Evolutionary conservation across 2,797 vertebrate species (phyloP), one percentile per base, ranked within the genome.

Genomic region (Gambusia yucatana): DNA sequence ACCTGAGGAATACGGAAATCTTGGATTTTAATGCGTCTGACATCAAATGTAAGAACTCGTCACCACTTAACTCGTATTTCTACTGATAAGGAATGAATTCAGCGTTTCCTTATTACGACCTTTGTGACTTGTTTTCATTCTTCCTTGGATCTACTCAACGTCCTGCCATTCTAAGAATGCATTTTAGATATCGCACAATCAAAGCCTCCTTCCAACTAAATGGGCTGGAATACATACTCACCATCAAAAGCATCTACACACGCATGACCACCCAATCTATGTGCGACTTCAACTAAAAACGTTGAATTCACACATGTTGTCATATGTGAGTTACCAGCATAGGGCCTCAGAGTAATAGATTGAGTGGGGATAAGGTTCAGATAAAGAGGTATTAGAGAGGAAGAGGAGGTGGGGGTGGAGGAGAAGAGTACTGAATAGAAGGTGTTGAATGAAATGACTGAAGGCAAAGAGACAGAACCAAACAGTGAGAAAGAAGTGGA

Each of bases 371-470:
- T 80, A 82, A 47, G 71, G 72, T 76, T 82, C 71, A 79, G 79
- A 76, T 78, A n/a, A 82, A 82, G 83, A 82, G 75, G 76, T 70
- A 88, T 83, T 84, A 75, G 76, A 76, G 87, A 89, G 86, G 90
- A 88, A 80, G 80, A 86, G 81, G 82, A 80, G 89, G 78, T 67
- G 88, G 76, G 65, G 77, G 52, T 57, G 75, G 52, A 77, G 77
- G 59, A 79, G 77, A 80, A 77, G 44, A 78, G 73, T 76, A 70
- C 70, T 92, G 89, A 94, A 92, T 88, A 83, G 92, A 86, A 92
- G 89, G 92, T 88, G 93, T 88, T 92, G 94, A 94, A 90, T 91
- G 93, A 95, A 69, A 90, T 91, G 91, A 91, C 92, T 92, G 77
- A 90, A 87, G 91, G 92, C 89, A 76, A 69, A 81, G 75, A 87